Evolutionary conservation across 2,113 vertebrate species (phyloP).

Genomic region (Hippocampus barbouri): DNA sequence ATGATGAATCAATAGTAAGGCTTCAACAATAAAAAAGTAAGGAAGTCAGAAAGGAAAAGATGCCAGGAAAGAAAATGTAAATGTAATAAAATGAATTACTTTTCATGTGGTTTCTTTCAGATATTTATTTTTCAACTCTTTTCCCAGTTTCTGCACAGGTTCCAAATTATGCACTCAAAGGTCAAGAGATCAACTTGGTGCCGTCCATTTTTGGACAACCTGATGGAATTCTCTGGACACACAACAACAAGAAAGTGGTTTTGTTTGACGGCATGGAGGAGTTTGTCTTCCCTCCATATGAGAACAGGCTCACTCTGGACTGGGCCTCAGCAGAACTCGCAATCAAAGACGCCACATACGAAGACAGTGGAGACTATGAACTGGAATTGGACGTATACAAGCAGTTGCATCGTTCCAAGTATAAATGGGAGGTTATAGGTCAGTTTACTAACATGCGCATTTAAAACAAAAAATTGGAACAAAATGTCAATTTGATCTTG

Average conservation of each 20-base stretch:
- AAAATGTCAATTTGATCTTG: neutral
- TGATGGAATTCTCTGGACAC: constrained; percentile 56
- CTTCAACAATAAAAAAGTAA: too few species aligned
- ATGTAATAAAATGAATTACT: neutral
- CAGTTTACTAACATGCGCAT: constrained; percentile 10
- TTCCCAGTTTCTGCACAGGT: constrained; percentile 24
- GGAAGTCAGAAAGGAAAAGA: too few species aligned
- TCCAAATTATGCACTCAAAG: constrained; percentile 18
- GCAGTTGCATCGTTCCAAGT: accelerated
- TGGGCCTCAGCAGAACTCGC: constrained; percentile 29
- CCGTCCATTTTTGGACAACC: neutral
- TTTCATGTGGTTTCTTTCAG: neutral
- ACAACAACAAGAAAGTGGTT: constrained; percentile 39
- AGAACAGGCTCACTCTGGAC: constrained; percentile 37
- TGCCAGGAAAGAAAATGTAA: neutral
- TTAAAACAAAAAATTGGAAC: neutral
- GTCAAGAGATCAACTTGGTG: neutral
- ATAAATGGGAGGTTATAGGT: constrained; percentile 55
- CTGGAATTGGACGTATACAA: constrained; percentile 12
- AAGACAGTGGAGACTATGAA: constrained; percentile 55
- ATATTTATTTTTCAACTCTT: neutral
- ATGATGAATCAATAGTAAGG: too few species aligned
- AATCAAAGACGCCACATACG: constrained; percentile 22
- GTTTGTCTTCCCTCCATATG: accelerated
- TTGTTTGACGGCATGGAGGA: constrained; percentile 32